Conservation (phyloP, 2,797 vertebrate genomes). For the Danio jaintianensis region DNA sequence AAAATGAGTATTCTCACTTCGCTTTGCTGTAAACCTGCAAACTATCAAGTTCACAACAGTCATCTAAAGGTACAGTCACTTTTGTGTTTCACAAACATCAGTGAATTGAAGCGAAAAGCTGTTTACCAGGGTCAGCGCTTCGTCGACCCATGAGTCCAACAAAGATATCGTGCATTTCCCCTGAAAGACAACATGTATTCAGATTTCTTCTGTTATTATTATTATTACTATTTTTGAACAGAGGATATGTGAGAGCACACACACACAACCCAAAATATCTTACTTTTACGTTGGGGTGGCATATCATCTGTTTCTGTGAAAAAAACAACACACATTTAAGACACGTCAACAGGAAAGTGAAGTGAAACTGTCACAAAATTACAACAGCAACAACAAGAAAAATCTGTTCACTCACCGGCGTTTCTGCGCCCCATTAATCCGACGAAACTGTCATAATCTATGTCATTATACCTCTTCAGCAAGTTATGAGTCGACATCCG, state of each 20-base stretch:
- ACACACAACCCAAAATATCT: constrained; percentile 65
- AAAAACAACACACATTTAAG: background rate
- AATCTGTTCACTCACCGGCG: constrained; percentile 73
- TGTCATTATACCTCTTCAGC: constrained; percentile 82
- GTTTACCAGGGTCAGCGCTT: constrained; percentile 70
- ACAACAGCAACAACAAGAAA: background rate
- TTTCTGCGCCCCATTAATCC: constrained; percentile 85
- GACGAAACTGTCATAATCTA: constrained; percentile 89
- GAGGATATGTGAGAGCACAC: background rate
- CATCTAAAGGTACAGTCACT: background rate
- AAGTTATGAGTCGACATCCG: constrained; percentile 77
- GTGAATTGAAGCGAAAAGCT: background rate
- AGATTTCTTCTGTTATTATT: background rate
- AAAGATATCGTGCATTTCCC: constrained; percentile 96
- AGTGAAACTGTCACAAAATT: constrained; percentile 16
- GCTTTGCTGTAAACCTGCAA: background rate
- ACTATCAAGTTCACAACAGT: background rate
- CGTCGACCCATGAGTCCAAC: constrained; percentile 96
- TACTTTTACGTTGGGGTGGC: constrained; percentile 85
- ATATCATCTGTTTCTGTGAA: constrained; percentile 76
- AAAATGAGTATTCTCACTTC: too few species aligned
- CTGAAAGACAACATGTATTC: constrained; percentile 70
- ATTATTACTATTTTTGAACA: background rate
- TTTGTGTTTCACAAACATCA: background rate
- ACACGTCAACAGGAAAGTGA: background rate